Evolutionary conservation across 2,113 vertebrate genomes (phyloP), one percentile per base, ranked within the genome.

Genomic region (Malurus elegans): DNA sequence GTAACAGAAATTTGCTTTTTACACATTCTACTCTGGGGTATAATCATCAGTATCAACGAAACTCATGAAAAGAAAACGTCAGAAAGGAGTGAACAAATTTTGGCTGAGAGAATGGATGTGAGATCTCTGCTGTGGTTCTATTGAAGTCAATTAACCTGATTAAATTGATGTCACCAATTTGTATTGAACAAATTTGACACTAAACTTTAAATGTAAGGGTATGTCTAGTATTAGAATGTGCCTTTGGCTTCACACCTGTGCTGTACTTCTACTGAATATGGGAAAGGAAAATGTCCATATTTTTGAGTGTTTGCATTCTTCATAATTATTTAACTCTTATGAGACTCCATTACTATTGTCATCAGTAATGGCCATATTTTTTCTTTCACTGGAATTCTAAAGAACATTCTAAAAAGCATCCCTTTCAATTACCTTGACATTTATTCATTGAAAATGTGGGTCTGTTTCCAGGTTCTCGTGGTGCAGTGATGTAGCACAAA

Each of bases 11-110:
- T 70, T 29, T 51, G 1, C 3, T 71, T 85, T 89, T 85, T 20
- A 48, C 5, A 16, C 0, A 0, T 67, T 74, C 18, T 78, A 6
- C n/a, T 38, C n/a, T 38, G 24, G 12, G 5, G 6, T 3, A 34
- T 54, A 54, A 58, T 36, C 6, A 40, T 69, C 38, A 70, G 2
- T 1, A 2, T 9, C 61, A 78, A 61, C 14, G n/a, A 62, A 44
- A 42, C 12, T 19, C 6, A 51, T 4, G 4, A 9, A 76, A 69
- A 66, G 4, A 73, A 84, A 74, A 58, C 5, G 26, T 80, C 38
- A 45, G 29, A 84, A 53, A 50, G 4, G 5, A 75, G 3, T 51
- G 3, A 72, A 36, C 18, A 65, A 69, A 12, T 3, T 57, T 6
- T 1, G 28, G 6, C 25, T 65, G 44, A 80, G 32, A 40, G 19